Evolutionary conservation across 1,140 invertebrate genomes (phyloP), one percentile per base, ranked within the genome.

Genomic region (Zaprionus kolodkinae): DNA sequence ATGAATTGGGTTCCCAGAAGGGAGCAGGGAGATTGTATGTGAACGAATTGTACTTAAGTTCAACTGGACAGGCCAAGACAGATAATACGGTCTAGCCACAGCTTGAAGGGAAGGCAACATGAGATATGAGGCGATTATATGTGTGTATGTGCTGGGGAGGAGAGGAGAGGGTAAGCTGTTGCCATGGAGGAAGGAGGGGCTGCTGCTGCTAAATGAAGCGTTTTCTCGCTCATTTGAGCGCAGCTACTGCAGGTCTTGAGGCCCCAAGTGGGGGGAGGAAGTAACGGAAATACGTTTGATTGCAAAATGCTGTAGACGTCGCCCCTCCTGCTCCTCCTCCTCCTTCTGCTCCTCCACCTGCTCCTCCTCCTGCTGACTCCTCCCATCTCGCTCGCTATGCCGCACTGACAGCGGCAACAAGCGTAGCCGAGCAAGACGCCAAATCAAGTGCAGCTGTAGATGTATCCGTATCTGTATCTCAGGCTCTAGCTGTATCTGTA

Each of bases 231-330:
- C 62, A 72, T 66, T 57, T 75, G 25, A 59, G 54, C 43, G 54
- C 43, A 43, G 27, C 40, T 10, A 38, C 2, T n/a, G 33, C 33
- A 35, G 33, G 33, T 6, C 10, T 21, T 21, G 21, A 10, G 33
- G 2, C 27, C 9, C 11, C n/a, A 13, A 12, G 4, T 15, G 33
- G 12, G n/a, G 21, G 2, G 61, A 50, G 54, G 27, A 52, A 71
- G 48, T 48, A 38, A 50, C 67, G 74, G 70, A 77, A 77, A 69
- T 77, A 56, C 74, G 65, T 73, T 73, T 73, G 78, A 77, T 77
- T 79, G 70, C 73, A 62, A 76, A 72, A 67, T 56, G 40, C 33
- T 40, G 70, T 15, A 33, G 57, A 50, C 38, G 27, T 45, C 52
- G 38, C 6, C 21, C 21, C 9, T 38, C 21, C 9, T 25, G 35